Percentiles rank a stretch among this genome's conserved stretches.
phyloP scores from a whole-genome alignment of 2,113 vertebrate species.

The Anseranas semipalmata region DNA sequence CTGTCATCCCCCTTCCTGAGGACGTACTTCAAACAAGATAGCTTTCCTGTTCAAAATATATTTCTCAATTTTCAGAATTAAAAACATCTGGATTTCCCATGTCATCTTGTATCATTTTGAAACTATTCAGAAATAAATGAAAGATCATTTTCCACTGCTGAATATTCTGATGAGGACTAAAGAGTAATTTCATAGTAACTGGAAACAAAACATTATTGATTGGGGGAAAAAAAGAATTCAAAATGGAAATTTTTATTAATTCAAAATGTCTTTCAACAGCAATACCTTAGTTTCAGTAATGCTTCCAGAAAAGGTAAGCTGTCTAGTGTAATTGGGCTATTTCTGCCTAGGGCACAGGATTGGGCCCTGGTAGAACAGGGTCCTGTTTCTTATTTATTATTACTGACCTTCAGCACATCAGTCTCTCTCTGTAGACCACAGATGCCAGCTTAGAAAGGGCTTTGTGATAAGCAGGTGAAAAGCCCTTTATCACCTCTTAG shows the following conservation, averaged over 20 bases:
- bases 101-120: not conserved
- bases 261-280: not conserved
- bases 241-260: not conserved
- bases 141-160: not conserved
- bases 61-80: slow-evolving; percentile 37
- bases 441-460: fast-evolving
- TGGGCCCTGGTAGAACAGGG: fast-evolving
- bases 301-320: not conserved
- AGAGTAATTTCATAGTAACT: not conserved
- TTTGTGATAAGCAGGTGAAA: not conserved
- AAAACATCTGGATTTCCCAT: slow-evolving; percentile 23
- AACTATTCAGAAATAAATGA: not conserved
- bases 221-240: not conserved
- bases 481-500: not conserved
- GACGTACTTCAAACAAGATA: slow-evolving; percentile 27
- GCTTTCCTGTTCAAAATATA: slow-evolving; percentile 28
- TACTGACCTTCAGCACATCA: not conserved
- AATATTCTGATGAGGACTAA: not conserved
- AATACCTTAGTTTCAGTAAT: not conserved
- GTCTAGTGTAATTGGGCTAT: not conserved
- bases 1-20: not conserved
- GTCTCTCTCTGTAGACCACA: not conserved
- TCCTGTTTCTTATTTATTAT: not conserved
- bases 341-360: not conserved
- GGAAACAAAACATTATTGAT: not conserved